These are phyloP conservation scores for Sanderia malayensis DNA, from an alignment of 30 jellyfish, hydroid and myxozoan genomes.

Conservation along the genomic window DNA sequence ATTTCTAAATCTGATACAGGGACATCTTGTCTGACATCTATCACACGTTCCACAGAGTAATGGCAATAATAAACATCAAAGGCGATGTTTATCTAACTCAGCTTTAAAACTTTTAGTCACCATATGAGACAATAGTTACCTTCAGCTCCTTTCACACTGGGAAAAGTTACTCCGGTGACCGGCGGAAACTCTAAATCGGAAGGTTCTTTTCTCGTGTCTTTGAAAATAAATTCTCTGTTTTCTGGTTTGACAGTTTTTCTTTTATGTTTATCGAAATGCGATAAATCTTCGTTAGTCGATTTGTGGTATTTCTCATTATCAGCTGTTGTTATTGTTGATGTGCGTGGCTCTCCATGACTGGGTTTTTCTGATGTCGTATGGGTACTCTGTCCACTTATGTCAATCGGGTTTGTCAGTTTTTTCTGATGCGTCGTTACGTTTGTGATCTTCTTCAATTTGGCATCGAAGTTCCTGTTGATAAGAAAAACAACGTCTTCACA, in stretches of 20 bases:
- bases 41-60: not conserved
- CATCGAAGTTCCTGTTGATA: no score
- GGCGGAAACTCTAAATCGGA: conserved; percentile 70
- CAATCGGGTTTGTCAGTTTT: conserved; percentile 10
- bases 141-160: conserved; percentile 80
- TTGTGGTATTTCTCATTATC: conserved; percentile 32
- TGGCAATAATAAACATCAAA: not conserved
- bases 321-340: not conserved
- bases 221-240: conserved; percentile 22
- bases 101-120: not conserved
- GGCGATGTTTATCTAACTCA: not conserved
- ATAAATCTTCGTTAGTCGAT: conserved; percentile 24
- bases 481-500: no score
- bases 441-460: conserved; percentile 48
- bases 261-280: conserved; percentile 22
- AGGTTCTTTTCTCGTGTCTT: conserved; percentile 22
- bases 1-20: not conserved
- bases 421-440: conserved; percentile 44
- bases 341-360: conserved; percentile 40
- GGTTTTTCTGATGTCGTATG: conserved; percentile 35
- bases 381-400: conserved; percentile 6
- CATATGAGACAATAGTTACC: conserved; percentile 15
- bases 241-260: conserved; percentile 45
- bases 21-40: not conserved
- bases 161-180: conserved; percentile 71